A percentile compares a stretch with the other conserved stretches of the same genome.
Evolutionary conservation across 2,888 invertebrate species (phyloP).

Genomic region (Amphipoea lucens): DNA sequence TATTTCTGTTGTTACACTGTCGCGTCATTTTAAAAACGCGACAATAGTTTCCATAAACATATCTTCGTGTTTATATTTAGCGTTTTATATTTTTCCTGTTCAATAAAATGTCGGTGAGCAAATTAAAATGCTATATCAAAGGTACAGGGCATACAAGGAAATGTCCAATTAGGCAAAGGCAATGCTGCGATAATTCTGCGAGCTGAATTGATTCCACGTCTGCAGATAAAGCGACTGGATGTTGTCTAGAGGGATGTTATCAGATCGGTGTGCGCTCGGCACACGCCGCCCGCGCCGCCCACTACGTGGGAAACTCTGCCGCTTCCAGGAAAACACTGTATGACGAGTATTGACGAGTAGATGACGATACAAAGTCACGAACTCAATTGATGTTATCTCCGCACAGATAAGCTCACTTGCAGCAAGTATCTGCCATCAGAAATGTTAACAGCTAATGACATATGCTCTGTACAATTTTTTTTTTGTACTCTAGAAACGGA

Average conservation of each 20-base stretch:
- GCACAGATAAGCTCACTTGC: constrained; percentile 48
- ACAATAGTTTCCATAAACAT: constrained; percentile 78
- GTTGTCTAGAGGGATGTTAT: constrained; percentile 85
- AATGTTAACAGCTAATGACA: constrained; percentile 58
- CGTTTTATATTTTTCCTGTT: constrained; percentile 48
- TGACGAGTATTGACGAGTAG: constrained; percentile 52
- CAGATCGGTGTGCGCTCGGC: constrained; percentile 85
- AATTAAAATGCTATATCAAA: constrained; percentile 67
- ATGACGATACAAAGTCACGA: constrained; percentile 45
- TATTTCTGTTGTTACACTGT: constrained; percentile 85
- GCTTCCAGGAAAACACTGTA: constrained; percentile 60
- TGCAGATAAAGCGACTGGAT: constrained; percentile 85
- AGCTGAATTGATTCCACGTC: constrained; percentile 87
- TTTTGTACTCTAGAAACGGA: constrained; percentile 49
- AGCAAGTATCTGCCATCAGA: constrained; percentile 43
- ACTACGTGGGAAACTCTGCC: constrained; percentile 80
- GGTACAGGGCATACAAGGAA: constrained; percentile 75
- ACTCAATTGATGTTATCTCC: constrained; percentile 51
- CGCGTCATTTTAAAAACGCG: constrained; percentile 82
- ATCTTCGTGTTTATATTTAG: constrained; percentile 67
- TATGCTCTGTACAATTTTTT: constrained; percentile 31
- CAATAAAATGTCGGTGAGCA: constrained; percentile 52
- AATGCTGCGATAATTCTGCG: constrained; percentile 87
- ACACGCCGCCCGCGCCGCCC: constrained; percentile 81
- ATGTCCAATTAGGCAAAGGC: constrained; percentile 87